Conservation (phyloP, 2,797 vertebrate species). For the Sebastes goodei region DNA sequence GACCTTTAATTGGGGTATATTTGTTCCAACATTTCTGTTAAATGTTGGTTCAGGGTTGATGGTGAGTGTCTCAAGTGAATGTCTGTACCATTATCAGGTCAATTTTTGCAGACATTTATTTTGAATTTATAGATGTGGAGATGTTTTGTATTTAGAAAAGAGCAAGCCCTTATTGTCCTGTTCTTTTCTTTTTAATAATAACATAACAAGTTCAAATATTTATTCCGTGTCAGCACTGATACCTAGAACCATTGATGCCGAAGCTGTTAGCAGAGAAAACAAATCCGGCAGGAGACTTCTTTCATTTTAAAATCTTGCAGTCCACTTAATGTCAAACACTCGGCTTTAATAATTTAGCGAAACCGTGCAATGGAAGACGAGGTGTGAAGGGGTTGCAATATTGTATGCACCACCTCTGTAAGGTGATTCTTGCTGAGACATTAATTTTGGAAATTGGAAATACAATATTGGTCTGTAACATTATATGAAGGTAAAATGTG, state of each 20-base stretch:
- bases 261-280: background rate
- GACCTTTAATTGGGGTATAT: background rate
- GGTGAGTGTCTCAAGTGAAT: background rate
- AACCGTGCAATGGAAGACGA: conserved; percentile 32
- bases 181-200: background rate
- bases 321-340: conserved; percentile 18
- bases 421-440: conserved; percentile 44
- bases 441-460: conserved; percentile 65
- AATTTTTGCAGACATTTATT: background rate
- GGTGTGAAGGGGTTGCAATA: conserved; percentile 33
- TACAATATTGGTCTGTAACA: conserved; percentile 51
- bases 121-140: background rate
- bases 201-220: background rate
- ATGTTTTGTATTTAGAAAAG: background rate
- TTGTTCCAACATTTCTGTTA: background rate
- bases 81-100: too few species aligned
- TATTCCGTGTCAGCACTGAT: background rate
- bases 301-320: background rate
- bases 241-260: background rate
- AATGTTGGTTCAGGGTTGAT: background rate
- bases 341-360: conserved; percentile 39
- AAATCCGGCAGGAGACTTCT: background rate
- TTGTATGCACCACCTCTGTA: conserved; percentile 31
- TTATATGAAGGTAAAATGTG: conserved; percentile 48
- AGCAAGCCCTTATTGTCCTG: background rate